A percentile compares a stretch with the other conserved stretches of the same genome.
phyloP scores from a whole-genome alignment of 2,888 invertebrate genomes.

The Nomada goodeniana region DNA sequence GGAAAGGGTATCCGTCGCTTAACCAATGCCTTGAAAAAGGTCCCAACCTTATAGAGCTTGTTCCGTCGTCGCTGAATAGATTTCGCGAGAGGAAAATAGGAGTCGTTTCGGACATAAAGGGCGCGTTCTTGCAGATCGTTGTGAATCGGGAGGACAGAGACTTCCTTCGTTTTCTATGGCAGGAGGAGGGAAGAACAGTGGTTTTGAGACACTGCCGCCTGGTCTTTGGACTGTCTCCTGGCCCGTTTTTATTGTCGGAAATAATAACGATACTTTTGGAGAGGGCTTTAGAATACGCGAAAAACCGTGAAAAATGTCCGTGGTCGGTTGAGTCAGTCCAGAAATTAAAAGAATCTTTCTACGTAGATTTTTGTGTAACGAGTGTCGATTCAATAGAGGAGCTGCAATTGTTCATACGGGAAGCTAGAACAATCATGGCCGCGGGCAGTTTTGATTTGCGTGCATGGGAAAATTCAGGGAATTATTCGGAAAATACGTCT shows the following conservation, averaged over 20 bases:
- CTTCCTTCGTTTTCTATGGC: neutral
- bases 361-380: neutral
- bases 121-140: neutral
- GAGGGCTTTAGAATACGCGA: too few relatives aligned
- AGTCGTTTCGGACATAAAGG: slow-evolving; percentile 68
- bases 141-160: neutral
- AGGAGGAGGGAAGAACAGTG: too few relatives aligned
- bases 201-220: too few relatives aligned
- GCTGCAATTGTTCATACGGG: neutral
- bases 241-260: too few relatives aligned
- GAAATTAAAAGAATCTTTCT: neutral
- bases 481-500: neutral
- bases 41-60: slow-evolving; percentile 66
- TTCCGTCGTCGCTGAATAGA: slow-evolving; percentile 57
- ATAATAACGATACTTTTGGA: too few relatives aligned
- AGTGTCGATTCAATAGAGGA: neutral
- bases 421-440: neutral
- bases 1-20: slow-evolving; percentile 64
- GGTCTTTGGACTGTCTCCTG: too few relatives aligned
- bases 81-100: slow-evolving; percentile 61
- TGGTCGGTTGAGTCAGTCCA: too few relatives aligned
- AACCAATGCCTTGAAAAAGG: slow-evolving; percentile 68
- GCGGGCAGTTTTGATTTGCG: neutral
- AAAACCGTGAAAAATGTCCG: too few relatives aligned
- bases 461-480: neutral